These are phyloP conservation scores for Campoletis sonorensis DNA, from an alignment of 1,140 invertebrate species.

Conservation along the genomic window DNA sequence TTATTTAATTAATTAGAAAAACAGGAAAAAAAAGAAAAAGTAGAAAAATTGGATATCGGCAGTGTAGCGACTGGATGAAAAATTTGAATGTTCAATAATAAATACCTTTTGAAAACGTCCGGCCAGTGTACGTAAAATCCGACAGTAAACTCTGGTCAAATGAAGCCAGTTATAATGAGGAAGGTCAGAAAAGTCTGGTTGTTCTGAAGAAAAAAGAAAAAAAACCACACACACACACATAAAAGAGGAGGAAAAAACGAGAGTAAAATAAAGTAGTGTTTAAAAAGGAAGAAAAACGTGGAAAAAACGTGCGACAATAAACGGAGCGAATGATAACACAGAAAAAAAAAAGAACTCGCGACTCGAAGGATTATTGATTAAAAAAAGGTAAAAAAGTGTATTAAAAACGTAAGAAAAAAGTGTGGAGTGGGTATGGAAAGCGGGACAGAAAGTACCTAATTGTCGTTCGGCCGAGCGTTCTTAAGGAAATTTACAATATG, in stretches of 20 bases:
- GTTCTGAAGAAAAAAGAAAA: conserved; percentile 38
- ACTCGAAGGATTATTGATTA: too few species aligned
- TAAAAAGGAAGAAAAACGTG: background rate
- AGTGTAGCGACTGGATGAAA: background rate
- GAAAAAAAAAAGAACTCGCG: too few species aligned
- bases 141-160: background rate
- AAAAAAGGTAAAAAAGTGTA: too few species aligned
- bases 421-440: background rate
- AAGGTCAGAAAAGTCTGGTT: background rate
- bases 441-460: conserved; percentile 16
- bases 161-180: background rate
- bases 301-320: background rate
- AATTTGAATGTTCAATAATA: background rate
- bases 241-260: background rate
- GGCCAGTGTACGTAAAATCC: too few species aligned
- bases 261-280: background rate
- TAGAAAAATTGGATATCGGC: background rate
- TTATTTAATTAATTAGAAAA: background rate
- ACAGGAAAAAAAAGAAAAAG: background rate
- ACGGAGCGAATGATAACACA: too few species aligned
- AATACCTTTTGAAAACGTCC: background rate
- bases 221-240: conserved; percentile 31
- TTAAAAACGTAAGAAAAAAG: background rate
- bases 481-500: conserved; percentile 56
- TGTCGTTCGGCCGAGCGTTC: conserved; percentile 4